Percentiles rank a stretch among this genome's conserved stretches.
phyloP scores from a whole-genome alignment of 2,797 vertebrate species.

The Aphelocoma californica region DNA sequence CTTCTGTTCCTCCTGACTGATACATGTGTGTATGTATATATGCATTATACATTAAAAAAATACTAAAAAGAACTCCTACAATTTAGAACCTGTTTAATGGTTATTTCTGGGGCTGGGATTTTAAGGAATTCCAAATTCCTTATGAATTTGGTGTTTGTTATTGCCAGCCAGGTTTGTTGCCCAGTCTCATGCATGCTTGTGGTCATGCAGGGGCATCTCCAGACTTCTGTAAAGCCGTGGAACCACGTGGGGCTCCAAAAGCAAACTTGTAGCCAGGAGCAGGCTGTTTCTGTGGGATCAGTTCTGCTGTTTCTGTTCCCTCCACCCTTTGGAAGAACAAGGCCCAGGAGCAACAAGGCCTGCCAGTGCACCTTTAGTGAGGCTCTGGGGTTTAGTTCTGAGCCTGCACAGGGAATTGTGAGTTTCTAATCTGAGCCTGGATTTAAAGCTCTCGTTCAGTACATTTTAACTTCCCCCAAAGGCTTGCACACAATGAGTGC shows the following conservation, averaged over 20 bases:
- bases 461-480: neutral
- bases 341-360: neutral
- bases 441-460: neutral
- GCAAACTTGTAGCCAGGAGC: neutral
- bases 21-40: neutral
- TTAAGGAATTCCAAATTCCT: neutral
- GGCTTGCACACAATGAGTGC: neutral
- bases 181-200: neutral
- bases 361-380: neutral
- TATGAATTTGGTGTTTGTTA: neutral
- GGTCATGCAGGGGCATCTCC: neutral
- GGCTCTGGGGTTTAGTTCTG: neutral
- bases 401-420: neutral
- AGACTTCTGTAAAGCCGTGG: neutral
- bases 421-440: neutral
- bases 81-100: neutral
- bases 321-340: neutral
- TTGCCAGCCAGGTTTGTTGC: neutral
- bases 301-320: neutral
- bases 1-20: accelerated
- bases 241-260: neutral
- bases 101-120: neutral
- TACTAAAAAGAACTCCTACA: neutral
- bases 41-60: neutral
- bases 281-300: neutral